These are phyloP conservation scores for Holotrichia oblita DNA, from an alignment of 1,140 invertebrate species.

Conservation along the genomic window DNA sequence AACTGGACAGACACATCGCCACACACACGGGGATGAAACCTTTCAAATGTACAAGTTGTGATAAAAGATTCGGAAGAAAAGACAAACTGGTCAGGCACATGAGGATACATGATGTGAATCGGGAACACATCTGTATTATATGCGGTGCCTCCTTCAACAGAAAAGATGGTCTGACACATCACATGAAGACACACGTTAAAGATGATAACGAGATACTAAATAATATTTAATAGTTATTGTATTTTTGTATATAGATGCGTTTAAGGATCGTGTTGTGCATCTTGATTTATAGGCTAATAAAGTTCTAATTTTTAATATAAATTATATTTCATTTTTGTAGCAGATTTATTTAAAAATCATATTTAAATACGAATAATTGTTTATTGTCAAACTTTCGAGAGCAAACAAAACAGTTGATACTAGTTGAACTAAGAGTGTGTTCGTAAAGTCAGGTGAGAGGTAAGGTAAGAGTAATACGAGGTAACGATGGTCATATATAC, in stretches of 20 bases:
- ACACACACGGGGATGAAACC: conserved; percentile 70
- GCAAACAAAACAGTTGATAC: no score
- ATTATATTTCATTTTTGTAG: neutral
- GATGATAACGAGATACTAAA: conserved; percentile 42
- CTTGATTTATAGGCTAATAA: conserved; percentile 31
- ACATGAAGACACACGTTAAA: conserved; percentile 53
- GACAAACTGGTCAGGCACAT: conserved; percentile 74
- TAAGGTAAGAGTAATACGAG: no score
- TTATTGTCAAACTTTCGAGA: no score
- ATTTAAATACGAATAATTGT: no score
- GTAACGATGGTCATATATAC: no score
- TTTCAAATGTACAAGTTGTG: conserved; percentile 70
- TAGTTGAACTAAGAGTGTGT: no score
- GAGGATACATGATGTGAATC: conserved; percentile 65
- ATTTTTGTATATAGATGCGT: conserved; percentile 27
- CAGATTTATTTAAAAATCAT: no score
- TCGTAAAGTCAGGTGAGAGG: no score
- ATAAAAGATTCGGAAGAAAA: conserved; percentile 71
- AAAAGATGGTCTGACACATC: conserved; percentile 52
- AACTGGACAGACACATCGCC: conserved; percentile 70
- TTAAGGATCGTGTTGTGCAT: conserved; percentile 14
- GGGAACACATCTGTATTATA: conserved; percentile 50
- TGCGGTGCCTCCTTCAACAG: conserved; percentile 54
- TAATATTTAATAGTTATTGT: conserved; percentile 39
- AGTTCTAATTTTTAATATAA: conserved; percentile 27